Percentiles rank a stretch among this genome's conserved stretches.
These are phyloP conservation scores for Hyles vespertilio DNA, from an alignment of 1,140 invertebrate genomes.

Conservation along the genomic window DNA sequence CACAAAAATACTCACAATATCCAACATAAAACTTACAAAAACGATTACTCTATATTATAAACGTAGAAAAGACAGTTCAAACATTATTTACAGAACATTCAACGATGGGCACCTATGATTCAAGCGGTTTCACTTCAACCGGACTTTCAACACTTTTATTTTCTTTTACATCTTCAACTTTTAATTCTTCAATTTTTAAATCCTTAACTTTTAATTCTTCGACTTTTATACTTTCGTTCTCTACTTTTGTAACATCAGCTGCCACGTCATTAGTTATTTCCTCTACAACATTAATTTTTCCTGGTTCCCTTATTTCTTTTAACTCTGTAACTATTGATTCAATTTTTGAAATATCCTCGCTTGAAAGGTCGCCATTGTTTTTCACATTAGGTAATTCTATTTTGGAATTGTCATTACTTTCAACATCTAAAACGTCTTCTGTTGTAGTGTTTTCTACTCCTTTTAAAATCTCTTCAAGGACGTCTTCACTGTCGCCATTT, in stretches of 20 bases:
- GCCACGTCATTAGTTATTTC: no score
- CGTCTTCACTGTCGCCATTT: constrained; percentile 30
- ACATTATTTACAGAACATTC: constrained; percentile 1
- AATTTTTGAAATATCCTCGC: neutral
- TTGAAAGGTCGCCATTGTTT: constrained; percentile 4
- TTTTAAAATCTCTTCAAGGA: constrained; percentile 19
- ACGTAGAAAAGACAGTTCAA: constrained; percentile 4
- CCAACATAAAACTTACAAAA: neutral
- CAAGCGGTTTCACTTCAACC: constrained; percentile 7
- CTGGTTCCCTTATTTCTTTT: neutral
- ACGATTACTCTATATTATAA: constrained; percentile 1
- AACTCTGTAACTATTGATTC: constrained; percentile 1
- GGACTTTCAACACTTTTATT: neutral
- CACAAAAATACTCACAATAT: neutral
- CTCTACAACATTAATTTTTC: neutral
- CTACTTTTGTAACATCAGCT: neutral
- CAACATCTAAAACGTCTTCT: no score
- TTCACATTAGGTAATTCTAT: neutral
- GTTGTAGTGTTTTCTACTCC: constrained; percentile 13
- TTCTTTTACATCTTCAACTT: constrained; percentile 1
- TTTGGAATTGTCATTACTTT: no score
- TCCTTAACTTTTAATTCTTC: neutral
- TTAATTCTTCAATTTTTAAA: neutral
- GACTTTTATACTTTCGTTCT: neutral
- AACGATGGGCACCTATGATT: neutral